Conservation (phyloP, 2,113 vertebrate genomes). For the Thalassoma bifasciatum region DNA sequence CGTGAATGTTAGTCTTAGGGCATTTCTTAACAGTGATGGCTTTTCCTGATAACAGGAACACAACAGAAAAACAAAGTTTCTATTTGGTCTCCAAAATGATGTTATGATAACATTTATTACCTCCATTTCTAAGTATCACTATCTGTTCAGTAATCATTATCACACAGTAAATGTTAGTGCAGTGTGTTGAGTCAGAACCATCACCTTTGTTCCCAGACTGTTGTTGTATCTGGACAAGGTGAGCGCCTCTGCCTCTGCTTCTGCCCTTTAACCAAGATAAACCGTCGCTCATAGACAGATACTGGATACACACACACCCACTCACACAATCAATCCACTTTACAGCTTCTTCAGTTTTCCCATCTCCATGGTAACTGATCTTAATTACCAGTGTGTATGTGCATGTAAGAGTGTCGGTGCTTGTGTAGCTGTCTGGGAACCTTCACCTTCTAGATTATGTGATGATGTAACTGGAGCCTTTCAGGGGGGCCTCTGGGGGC, state of each 20-base stretch:
- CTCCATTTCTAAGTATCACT: not conserved
- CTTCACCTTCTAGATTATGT: constrained; percentile 70
- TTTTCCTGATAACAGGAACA: not conserved
- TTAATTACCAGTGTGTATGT: constrained; percentile 63
- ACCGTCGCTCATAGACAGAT: constrained; percentile 38
- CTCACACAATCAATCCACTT: constrained; percentile 55
- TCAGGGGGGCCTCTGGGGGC: constrained; percentile 62
- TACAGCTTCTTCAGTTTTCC: constrained; percentile 64
- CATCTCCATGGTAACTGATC: constrained; percentile 77
- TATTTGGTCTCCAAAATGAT: not conserved
- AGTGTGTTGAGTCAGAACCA: constrained; percentile 6
- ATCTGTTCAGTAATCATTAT: not conserved
- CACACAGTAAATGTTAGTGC: not conserved
- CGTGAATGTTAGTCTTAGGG: constrained; percentile 33
- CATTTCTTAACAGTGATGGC: constrained; percentile 3
- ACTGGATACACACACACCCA: constrained; percentile 12
- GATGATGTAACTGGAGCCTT: constrained; percentile 74
- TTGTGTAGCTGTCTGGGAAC: constrained; percentile 64
- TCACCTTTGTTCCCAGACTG: not conserved
- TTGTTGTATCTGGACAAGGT: constrained; percentile 26
- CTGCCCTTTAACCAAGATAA: constrained; percentile 31
- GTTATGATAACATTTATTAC: not conserved
- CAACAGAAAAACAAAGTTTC: not conserved
- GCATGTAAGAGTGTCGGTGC: constrained; percentile 30
- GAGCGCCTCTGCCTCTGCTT: constrained; percentile 16